Evolutionary conservation across 1,140 invertebrate species (phyloP).

Genomic region (Odontomachus brunneus): DNA sequence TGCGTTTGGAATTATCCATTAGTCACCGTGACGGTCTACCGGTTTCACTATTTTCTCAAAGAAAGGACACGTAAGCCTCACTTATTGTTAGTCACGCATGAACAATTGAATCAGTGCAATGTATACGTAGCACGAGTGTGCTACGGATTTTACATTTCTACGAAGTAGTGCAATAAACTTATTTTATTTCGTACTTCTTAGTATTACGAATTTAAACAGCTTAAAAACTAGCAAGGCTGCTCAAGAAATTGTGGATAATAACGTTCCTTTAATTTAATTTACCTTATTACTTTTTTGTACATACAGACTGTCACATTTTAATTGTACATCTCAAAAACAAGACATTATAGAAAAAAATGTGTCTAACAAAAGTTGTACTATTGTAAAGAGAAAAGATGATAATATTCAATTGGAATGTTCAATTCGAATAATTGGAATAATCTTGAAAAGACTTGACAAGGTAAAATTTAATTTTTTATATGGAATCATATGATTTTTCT

Average conservation of each 20-base stretch:
- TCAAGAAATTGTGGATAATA: not conserved
- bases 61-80: not conserved
- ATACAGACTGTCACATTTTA: too few relatives aligned
- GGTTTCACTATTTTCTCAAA: not conserved
- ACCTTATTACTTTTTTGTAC: not conserved
- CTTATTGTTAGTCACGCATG: not conserved
- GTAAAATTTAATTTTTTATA: too few relatives aligned
- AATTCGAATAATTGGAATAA: too few relatives aligned
- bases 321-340: too few relatives aligned
- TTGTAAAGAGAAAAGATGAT: too few relatives aligned
- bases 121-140: not conserved
- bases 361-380: too few relatives aligned
- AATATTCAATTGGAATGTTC: too few relatives aligned
- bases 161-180: not conserved
- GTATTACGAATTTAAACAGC: not conserved
- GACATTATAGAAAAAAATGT: too few relatives aligned
- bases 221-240: not conserved
- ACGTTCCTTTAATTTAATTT: not conserved
- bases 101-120: not conserved
- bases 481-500: too few relatives aligned
- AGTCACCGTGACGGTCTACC: not conserved
- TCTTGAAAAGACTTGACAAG: too few relatives aligned
- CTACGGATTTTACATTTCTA: not conserved
- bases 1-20: constrained; percentile 10
- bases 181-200: not conserved